Evolutionary conservation across 2,113 vertebrate genomes (phyloP).

Genomic region (Coptodon rendalli): DNA sequence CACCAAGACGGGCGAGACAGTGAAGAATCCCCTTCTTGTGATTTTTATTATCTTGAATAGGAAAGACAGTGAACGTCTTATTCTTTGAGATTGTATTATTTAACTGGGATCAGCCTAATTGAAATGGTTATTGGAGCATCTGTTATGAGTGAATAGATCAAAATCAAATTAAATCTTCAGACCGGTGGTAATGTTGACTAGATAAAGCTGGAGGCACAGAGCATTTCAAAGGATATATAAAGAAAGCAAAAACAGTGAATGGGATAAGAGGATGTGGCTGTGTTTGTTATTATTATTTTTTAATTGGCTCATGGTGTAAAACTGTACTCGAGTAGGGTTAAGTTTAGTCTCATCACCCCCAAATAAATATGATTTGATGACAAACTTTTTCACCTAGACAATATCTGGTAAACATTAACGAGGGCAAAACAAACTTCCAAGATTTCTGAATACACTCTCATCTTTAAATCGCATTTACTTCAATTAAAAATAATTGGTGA

Average conservation of each 20-base stretch:
- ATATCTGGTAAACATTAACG: neutral
- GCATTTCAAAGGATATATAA: neutral
- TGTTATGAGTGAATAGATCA: slow-evolving; percentile 1
- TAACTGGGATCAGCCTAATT: slow-evolving; percentile 20
- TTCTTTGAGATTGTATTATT: slow-evolving; percentile 42
- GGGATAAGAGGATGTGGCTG: neutral
- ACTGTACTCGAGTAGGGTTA: neutral
- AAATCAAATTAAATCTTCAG: slow-evolving; percentile 26
- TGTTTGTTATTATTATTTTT: neutral
- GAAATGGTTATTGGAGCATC: slow-evolving; percentile 11
- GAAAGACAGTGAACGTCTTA: slow-evolving; percentile 10
- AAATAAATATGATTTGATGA: neutral
- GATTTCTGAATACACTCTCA: slow-evolving; percentile 6
- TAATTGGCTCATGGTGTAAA: neutral
- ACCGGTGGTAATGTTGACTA: slow-evolving; percentile 12
- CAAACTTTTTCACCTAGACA: neutral
- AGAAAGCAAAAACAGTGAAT: neutral
- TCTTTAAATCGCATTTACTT: slow-evolving; percentile 15
- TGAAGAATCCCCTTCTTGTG: slow-evolving; percentile 22
- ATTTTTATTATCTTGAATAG: slow-evolving; percentile 32
- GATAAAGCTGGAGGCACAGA: neutral
- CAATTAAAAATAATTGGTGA: neutral
- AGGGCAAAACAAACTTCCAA: neutral
- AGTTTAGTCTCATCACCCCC: neutral
- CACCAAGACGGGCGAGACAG: neutral